Conservation (phyloP, 2,113 vertebrate species). For the Pseudorectes ferrugineus region DNA sequence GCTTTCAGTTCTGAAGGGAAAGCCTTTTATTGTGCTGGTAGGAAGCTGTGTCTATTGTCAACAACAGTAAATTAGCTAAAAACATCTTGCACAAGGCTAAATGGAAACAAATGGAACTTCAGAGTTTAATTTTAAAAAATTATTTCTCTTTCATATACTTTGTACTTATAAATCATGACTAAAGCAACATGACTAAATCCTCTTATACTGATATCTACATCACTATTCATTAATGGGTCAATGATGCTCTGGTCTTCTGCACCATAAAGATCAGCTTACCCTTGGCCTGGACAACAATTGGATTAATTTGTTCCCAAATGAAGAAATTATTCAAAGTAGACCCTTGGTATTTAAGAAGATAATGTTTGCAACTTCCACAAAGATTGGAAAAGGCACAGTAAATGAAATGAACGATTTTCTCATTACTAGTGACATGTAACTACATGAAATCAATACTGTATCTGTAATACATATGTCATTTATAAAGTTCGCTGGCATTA, state of each 20-base stretch:
- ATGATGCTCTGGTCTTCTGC: neutral
- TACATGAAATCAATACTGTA: neutral
- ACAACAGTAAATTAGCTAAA: neutral
- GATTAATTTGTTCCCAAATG: neutral
- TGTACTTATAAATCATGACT: neutral
- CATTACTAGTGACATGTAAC: neutral
- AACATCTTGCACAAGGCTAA: neutral
- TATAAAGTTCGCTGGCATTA: neutral
- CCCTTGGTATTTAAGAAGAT: neutral
- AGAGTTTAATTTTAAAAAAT: neutral
- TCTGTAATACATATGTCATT: neutral
- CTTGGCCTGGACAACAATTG: neutral
- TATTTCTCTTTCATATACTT: neutral
- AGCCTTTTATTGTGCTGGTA: neutral
- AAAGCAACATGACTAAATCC: neutral
- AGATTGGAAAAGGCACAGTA: neutral
- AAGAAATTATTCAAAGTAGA: neutral
- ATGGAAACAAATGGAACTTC: neutral
- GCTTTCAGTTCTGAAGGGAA: neutral
- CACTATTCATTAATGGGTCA: neutral
- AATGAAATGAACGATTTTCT: neutral
- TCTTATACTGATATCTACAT: neutral
- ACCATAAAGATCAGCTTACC: neutral
- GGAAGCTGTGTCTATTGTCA: neutral
- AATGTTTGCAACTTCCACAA: neutral